Base-by-base conservation (phyloP, 2,888 invertebrate genomes). In the Orgyia antiqua region DNA sequence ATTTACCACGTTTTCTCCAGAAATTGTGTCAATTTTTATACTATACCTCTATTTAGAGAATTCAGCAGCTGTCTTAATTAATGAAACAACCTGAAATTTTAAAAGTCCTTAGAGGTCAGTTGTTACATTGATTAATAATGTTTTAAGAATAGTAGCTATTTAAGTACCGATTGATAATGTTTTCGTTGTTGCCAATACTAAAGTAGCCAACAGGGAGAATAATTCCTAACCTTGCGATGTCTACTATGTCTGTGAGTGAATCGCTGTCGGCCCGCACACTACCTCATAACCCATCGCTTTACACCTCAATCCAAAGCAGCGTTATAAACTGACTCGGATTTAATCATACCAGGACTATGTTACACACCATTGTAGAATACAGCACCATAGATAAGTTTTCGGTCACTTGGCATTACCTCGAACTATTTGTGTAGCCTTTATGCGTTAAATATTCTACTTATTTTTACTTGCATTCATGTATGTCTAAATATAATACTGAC, bases 201-300 rank as follows among this genome's bases (percentile, higher is more conserved):
- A n/a, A n/a, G n/a, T n/a, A n/a, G n/a, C n/a, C n/a, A n/a, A n/a
- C n/a, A n/a, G n/a, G n/a, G n/a, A n/a, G n/a, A n/a, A n/a, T n/a
- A n/a, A n/a, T n/a, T n/a, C 11, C 19, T 19, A 24, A 42, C 26
- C 31, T 35, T 31, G 36, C 36, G 31, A 29, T 29, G 13, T 36
- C 36, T 36, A 32, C 31, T 26, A 29, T 36, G 36, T 36, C 36
- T 36, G 36, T 36, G 36, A 87, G 88, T 88, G 84, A 51, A 51
- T 50, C 51, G 42, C 67, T 68, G 67, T 65, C 68, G 63, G 64
- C 62, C 54, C 49, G 42, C 57, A 58, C 58, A 57, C 45, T 52
- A 46, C 39, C 42, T 48, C 45, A 51, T 46, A 36, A 33, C 31
- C 44, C 50, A 39, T 40, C 39, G 45, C 55, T 56, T 51, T 35